These are phyloP conservation scores for Myripristis jacobus DNA, from an alignment of 2,797 vertebrate genomes.

Conservation along the genomic window DNA sequence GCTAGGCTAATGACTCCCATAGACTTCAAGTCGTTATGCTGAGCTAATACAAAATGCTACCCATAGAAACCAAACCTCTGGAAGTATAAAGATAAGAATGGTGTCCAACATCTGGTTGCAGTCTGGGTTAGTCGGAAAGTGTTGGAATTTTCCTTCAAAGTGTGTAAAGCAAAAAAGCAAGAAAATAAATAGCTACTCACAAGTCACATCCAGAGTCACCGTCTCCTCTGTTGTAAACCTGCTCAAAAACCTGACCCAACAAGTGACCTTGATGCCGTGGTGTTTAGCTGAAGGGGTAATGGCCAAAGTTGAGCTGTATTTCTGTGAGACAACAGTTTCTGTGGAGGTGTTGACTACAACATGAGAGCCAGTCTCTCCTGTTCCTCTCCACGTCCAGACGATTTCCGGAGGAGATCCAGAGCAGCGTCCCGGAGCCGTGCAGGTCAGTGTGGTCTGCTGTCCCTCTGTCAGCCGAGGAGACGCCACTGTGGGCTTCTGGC, in stretches of 20 bases:
- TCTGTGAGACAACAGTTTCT: not conserved
- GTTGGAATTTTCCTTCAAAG: too few species aligned
- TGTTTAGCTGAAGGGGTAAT: constrained; percentile 47
- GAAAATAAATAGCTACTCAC: constrained; percentile 52
- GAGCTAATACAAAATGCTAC: too few species aligned
- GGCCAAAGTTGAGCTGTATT: constrained; percentile 49
- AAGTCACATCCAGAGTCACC: constrained; percentile 31
- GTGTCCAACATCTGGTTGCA: too few species aligned
- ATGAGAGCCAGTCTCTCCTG: not conserved
- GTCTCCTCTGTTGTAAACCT: constrained; percentile 20
- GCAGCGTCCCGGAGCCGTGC: constrained; percentile 68
- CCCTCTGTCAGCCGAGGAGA: constrained; percentile 52
- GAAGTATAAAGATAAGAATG: too few species aligned
- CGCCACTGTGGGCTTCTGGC: constrained; percentile 48
- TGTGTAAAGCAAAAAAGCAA: not conserved
- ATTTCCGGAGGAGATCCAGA: constrained; percentile 40
- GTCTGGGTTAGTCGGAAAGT: too few species aligned
- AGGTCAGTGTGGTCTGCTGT: constrained; percentile 57
- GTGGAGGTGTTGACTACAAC: constrained; percentile 11
- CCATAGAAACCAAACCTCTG: too few species aligned
- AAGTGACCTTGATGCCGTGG: constrained; percentile 36
- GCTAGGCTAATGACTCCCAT: too few species aligned
- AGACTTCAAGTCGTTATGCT: too few species aligned
- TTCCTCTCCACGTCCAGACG: constrained; percentile 57
- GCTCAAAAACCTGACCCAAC: constrained; percentile 43